Evolutionary conservation across 1,140 invertebrate genomes (phyloP).

Genomic region (Drosophila navojoa): DNA sequence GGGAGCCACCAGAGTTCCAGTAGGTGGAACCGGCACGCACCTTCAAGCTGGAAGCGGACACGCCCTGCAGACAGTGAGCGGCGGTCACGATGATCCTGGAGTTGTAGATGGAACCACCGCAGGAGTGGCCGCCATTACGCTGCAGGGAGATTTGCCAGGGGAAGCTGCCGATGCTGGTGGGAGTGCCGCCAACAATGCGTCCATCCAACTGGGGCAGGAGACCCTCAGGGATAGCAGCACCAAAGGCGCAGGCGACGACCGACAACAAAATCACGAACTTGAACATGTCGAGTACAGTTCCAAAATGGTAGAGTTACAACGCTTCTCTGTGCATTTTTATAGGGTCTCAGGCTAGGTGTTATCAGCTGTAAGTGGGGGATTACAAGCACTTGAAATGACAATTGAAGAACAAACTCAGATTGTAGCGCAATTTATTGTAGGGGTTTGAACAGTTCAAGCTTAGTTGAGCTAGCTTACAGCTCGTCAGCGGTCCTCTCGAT

Average conservation of each 20-base stretch:
- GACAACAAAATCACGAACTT: conserved; percentile 76
- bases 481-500: conserved; percentile 56
- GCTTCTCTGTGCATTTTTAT: conserved; percentile 11
- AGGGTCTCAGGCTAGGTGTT: not conserved
- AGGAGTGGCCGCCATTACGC: conserved; percentile 84
- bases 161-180: conserved; percentile 84
- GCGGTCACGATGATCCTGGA: conserved; percentile 85
- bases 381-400: conserved; percentile 23
- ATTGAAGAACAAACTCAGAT: conserved; percentile 15
- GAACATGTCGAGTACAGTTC: conserved; percentile 45
- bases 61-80: conserved; percentile 85
- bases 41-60: conserved; percentile 41
- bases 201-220: conserved; percentile 77
- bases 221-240: conserved; percentile 64
- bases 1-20: conserved; percentile 58
- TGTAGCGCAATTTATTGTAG: conserved; percentile 23
- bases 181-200: conserved; percentile 85
- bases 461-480: conserved; percentile 38
- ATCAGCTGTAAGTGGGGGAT: conserved; percentile 14
- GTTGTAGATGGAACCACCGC: conserved; percentile 85
- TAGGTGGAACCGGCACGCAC: conserved; percentile 68
- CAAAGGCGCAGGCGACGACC: conserved; percentile 61
- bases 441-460: conserved; percentile 6
- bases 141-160: conserved; percentile 86
- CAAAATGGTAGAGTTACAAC: conserved; percentile 22